A percentile compares a stretch with the other conserved stretches of the same genome.
Conservation (phyloP, 2,888 invertebrate species). For the Lepidochitona cinerea region DNA sequence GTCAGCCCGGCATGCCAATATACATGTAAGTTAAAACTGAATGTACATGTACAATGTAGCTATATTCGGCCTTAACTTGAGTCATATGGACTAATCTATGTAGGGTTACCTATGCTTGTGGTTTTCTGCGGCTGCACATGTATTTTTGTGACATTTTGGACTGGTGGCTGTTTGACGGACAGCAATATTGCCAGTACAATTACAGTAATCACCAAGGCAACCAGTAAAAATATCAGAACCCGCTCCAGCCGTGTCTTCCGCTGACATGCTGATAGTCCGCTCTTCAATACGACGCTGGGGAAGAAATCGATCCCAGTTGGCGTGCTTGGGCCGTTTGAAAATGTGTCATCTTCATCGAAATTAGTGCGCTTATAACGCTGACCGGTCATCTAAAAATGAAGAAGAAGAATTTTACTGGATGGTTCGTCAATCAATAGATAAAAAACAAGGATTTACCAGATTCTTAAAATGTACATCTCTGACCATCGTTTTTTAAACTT, state of each 20-base stretch:
- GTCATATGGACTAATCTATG: too few relatives aligned
- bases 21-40: too few relatives aligned
- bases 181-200: conserved; percentile 52
- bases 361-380: conserved; percentile 69
- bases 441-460: background rate
- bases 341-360: conserved; percentile 68
- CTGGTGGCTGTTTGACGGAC: conserved; percentile 36
- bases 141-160: conserved; percentile 14
- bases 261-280: conserved; percentile 58
- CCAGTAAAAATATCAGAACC: conserved; percentile 44
- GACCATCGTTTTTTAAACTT: too few relatives aligned
- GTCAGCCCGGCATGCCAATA: too few relatives aligned
- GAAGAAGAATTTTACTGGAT: background rate
- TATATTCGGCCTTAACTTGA: too few relatives aligned
- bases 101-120: too few relatives aligned
- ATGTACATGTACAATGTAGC: too few relatives aligned
- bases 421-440: background rate
- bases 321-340: conserved; percentile 57
- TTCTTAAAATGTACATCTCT: too few relatives aligned
- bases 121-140: background rate
- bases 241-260: conserved; percentile 54
- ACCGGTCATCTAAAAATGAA: conserved; percentile 61
- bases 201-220: conserved; percentile 43
- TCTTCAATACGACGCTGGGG: conserved; percentile 55
- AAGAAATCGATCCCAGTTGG: conserved; percentile 60